Base-by-base conservation (phyloP, 2,888 invertebrate genomes). In the Xestia rhomboidea region DNA sequence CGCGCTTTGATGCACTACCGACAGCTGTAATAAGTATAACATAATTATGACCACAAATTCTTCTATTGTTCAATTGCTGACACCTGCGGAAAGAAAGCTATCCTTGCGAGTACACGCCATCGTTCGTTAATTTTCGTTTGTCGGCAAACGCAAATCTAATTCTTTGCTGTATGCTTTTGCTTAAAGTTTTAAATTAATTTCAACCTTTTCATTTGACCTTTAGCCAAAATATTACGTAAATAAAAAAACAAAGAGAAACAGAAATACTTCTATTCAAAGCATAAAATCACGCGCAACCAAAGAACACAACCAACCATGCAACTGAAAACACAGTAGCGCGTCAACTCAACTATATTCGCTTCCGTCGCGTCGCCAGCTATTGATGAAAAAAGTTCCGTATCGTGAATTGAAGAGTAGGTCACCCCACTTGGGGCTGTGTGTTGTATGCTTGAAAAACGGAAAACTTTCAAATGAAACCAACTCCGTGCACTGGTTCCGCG, bases 401-500 rank as follows among this genome's bases (percentile, higher is more conserved):
- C 84, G 63, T 62, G 85, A 82, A 84, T 82, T 82, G 77, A 79
- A 87, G 79, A 87, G 85, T 87, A 82, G 87, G 87, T 87, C 87
- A 82, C 73, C 44, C 72, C 87, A 73, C 88, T 82, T 73, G 87
- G 85, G 87, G 74, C 30, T 77, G 76, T 82, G 68, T 84, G 77
- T 77, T 83, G 79, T 81, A 51, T 77, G 85, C 78, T 88, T 79
- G 73, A 77, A 76, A 84, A 77, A 73, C 73, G 77, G 70, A 67
- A 81, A 87, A 87, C 88, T 87, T 87, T 87, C 84, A 87, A 88
- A 88, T 87, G 85, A 87, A 83, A 86, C 83, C 72, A 76, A 81
- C 75, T 81, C 72, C 62, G 73, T 60, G 72, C 62, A 51, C 82
- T 75, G 69, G 62, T 74, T 76, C 38, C 63, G 64, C 57, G 72